A percentile compares a stretch with the other conserved stretches of the same genome.
Conservation (phyloP, 2,797 vertebrate species). For the Sebastes itinus region DNA sequence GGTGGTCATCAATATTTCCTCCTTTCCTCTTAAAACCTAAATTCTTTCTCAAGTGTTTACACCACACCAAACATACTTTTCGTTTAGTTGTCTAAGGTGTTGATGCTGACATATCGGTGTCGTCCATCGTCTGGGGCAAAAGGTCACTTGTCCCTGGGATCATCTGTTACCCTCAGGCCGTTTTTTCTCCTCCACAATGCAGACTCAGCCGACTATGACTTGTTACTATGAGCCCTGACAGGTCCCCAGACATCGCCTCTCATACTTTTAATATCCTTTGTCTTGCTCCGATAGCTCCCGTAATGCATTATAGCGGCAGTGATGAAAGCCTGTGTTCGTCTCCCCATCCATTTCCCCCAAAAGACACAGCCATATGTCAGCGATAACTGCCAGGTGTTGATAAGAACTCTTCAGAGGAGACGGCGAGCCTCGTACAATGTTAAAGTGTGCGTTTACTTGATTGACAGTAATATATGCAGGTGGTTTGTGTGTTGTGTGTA, state of each 20-base stretch:
- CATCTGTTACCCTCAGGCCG: conserved; percentile 32
- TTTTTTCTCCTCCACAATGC: conserved; percentile 24
- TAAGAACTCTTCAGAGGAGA: conserved; percentile 50
- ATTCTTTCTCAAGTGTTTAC: background rate
- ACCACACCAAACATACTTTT: background rate
- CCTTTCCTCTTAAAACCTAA: background rate
- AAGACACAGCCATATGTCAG: conserved; percentile 67
- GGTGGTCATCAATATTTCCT: background rate
- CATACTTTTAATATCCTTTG: conserved; percentile 77
- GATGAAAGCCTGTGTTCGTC: conserved; percentile 62
- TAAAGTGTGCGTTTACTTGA: conserved; percentile 26
- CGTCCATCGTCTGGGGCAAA: conserved; percentile 27
- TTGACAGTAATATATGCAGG: conserved; percentile 50
- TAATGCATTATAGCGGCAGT: conserved; percentile 64
- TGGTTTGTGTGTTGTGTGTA: conserved; percentile 32
- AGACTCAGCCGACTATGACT: conserved; percentile 43
- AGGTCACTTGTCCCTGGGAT: conserved; percentile 35
- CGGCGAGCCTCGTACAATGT: conserved; percentile 15
- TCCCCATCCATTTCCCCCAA: conserved; percentile 58
- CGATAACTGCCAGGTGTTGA: conserved; percentile 50
- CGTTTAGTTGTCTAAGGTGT: background rate
- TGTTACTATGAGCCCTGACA: conserved; percentile 58
- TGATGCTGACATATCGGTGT: conserved; percentile 3
- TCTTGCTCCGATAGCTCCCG: conserved; percentile 72
- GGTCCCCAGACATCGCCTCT: conserved; percentile 53